Evolutionary conservation across 2,113 vertebrate species (phyloP), one percentile per base, ranked within the genome.

Genomic region (Cyanistes caeruleus): DNA sequence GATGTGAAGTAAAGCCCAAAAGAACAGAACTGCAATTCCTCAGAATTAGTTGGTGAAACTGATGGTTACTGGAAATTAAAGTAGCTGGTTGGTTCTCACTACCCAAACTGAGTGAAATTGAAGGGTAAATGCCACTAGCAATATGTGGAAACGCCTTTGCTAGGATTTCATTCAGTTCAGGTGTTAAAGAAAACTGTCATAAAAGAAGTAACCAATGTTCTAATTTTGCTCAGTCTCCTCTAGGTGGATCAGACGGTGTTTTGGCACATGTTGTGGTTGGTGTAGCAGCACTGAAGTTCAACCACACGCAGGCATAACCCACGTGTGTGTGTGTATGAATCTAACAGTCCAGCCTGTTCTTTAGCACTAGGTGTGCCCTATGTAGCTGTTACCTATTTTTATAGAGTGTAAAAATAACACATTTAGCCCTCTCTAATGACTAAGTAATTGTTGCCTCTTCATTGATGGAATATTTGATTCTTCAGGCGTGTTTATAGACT

Each of bases 241-340:
- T 35, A 28, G 37, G 23, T 48, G 21, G 18, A 37, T 39, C 55
- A 63, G 62, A 63, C 30, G 24, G 14, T 30, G 18, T 68, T 73
- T 67, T 55, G 59, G 22, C 41, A 16, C 58, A 23, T 10, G 11
- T 11, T 55, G 25, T 25, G 31, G 28, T 58, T 72, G 27, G 23
- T 58, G 78, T 5, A 46, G 41, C 19, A 59, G 64, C 48, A 23
- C 14, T 59, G 37, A 74, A 20, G 43, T 55, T 56, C 25, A 76
- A 41, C 25, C 4, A 16, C 10, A 16, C 21, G 3, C 12, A 51
- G 25, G 8, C 14, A 5, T 1, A 2, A 35, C 7, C 10, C 19
- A 13, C 10, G 5, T 43, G 43, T 15, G 3, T 4, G 2, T 58
- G 14, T 49, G n/a, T 44, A 37, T 21, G 9, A 53, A 16, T 12